Evolutionary conservation across 2,113 vertebrate species (phyloP).

Genomic region (Acrocephalus arundinaceus): DNA sequence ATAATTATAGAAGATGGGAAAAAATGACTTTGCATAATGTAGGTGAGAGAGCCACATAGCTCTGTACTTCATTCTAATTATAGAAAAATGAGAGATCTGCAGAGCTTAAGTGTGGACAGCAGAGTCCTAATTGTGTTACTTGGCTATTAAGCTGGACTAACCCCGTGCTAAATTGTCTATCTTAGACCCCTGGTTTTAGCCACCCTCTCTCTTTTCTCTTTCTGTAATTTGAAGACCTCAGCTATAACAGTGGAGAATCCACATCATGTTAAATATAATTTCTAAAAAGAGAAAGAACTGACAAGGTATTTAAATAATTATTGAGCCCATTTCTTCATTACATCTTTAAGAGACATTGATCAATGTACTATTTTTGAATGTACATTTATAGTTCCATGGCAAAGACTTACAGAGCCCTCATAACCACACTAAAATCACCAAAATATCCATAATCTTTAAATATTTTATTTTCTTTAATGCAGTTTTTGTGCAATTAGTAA

Average conservation of each 20-base stretch:
- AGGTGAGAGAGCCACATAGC: not conserved
- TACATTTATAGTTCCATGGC: not conserved
- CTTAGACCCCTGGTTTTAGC: not conserved
- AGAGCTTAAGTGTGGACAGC: not conserved
- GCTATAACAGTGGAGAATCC: not conserved
- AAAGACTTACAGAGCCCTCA: not conserved
- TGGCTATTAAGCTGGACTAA: not conserved
- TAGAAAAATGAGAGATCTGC: not conserved
- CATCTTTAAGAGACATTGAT: not conserved
- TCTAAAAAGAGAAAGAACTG: not conserved
- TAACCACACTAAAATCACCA: not conserved
- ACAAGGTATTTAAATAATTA: not conserved
- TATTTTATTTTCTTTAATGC: not conserved
- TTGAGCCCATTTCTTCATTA: not conserved
- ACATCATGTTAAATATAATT: not conserved
- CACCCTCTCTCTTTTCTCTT: not conserved
- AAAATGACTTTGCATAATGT: not conserved
- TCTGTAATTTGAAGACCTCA: conserved; percentile 2
- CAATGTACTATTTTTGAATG: not conserved
- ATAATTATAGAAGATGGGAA: not conserved
- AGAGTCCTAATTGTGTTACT: conserved; percentile 13
- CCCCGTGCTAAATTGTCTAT: not conserved
- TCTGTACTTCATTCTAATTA: conserved; percentile 39
- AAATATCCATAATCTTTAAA: not conserved
- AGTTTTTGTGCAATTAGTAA: not conserved